Evolutionary conservation across 2,888 invertebrate species (phyloP).

Genomic region (Parelbella ahira): DNA sequence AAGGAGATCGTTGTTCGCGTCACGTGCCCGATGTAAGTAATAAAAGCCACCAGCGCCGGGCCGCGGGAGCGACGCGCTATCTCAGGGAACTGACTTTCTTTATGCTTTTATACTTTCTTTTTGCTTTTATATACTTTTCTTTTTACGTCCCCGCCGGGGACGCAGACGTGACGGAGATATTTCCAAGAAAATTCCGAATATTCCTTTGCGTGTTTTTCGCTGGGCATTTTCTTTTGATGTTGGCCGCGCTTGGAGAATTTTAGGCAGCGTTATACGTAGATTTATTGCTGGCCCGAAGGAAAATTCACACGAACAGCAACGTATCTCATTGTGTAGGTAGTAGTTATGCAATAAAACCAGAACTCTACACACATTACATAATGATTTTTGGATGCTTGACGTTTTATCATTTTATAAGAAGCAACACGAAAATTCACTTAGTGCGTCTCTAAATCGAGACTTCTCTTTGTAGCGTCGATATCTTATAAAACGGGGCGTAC

Average conservation of each 20-base stretch:
- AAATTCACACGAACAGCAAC: slow-evolving; percentile 8
- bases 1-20: slow-evolving; percentile 53
- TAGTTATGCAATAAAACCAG: slow-evolving; percentile 12
- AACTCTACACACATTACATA: slow-evolving; percentile 3
- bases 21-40: slow-evolving; percentile 58
- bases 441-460: no score
- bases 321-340: slow-evolving; percentile 12
- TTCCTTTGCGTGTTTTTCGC: slow-evolving; percentile 27
- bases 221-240: slow-evolving; percentile 30
- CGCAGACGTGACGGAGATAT: slow-evolving; percentile 48
- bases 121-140: slow-evolving; percentile 57
- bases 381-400: slow-evolving; percentile 7
- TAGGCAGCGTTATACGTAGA: slow-evolving; percentile 25
- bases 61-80: slow-evolving; percentile 47
- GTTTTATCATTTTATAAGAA: slow-evolving; percentile 1
- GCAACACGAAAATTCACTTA: slow-evolving; percentile 9
- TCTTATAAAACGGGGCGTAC: no score
- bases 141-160: slow-evolving; percentile 60
- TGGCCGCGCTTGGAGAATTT: slow-evolving; percentile 21
- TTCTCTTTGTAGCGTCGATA: no score
- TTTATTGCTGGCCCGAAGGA: slow-evolving; percentile 25
- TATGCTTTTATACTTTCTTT: slow-evolving; percentile 56
- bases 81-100: slow-evolving; percentile 64
- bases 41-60: slow-evolving; percentile 55
- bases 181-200: slow-evolving; percentile 34